Evolutionary conservation across 1,140 invertebrate species (phyloP), one percentile per base, ranked within the genome.

Genomic region (Drosophila cardini): DNA sequence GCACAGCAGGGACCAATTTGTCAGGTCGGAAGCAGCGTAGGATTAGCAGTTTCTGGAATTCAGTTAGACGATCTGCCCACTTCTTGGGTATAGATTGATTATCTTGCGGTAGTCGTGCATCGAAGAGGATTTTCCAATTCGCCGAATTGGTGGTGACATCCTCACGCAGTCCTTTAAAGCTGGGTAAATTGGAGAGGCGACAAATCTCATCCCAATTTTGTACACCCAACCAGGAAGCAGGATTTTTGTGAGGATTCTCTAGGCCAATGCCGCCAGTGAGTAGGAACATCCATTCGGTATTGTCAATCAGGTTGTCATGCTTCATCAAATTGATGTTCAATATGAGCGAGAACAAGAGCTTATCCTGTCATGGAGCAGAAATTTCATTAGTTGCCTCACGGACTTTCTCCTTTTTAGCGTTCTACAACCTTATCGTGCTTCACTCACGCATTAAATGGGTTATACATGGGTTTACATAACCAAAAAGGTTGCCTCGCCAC

Each of bases 161-260:
- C 67, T 95, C 91, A 64, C 94, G 91, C 45, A 97, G 93, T 10
- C 95, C 95, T 32, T 94, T 93, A 69, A 93, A 95, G 58, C 86
- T 87, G 0, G 70, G 13, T 80, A 91, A 48, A 69, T 93, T 93
- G 50, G 93, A 93, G 32, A 94, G 78, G 32, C 93, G 93, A 75
- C 96, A 97, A 2, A 97, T 78, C 92, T 98, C 97, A 89, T 97
- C 95, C 98, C 98, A 99, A 26, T 95, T 95, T 81, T 96, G 96
- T 9, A 90, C 32, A 1, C 96, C 95, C 26, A 98, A 90, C 97
- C 97, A 98, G 4, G 94, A 80, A 0, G 94, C 83, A 0, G 95
- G 96, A 93, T 97, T 97, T 56, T 91, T 84, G 82, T 96, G 83
- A 0, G 95, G 95, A 93, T 97, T 97, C 72, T 96, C 96, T 16